Percentiles rank a stretch among this genome's conserved stretches.
Conservation (phyloP, 2,797 vertebrate genomes). For the Myotis vivesi region DNA sequence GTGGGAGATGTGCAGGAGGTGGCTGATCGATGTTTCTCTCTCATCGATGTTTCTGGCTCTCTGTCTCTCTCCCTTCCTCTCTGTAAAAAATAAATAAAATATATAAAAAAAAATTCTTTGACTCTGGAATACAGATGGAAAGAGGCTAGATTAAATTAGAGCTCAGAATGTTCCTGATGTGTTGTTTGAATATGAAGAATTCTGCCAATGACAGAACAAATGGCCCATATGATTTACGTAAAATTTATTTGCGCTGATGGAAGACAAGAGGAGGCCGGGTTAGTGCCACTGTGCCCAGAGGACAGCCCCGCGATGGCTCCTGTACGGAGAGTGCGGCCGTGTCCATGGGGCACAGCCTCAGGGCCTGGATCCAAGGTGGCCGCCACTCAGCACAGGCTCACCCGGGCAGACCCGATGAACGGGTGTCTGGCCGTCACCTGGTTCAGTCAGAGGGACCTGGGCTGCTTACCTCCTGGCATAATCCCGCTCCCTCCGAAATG, state of each 20-base stretch:
- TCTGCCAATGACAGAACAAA: not conserved
- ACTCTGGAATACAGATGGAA: conserved; percentile 27
- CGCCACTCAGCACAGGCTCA: too few relatives aligned
- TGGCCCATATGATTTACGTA: not conserved
- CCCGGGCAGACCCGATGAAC: conserved; percentile 47
- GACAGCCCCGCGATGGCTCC: not conserved
- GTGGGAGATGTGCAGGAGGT: too few relatives aligned
- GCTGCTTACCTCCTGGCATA: conserved; percentile 67
- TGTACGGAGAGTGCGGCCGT: not conserved
- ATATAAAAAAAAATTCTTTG: conserved; percentile 10
- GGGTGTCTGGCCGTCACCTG: not conserved
- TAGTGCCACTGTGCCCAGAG: not conserved
- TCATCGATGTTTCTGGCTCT: too few relatives aligned
- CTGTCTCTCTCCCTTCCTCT: too few relatives aligned
- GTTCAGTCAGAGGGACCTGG: conserved; percentile 52
- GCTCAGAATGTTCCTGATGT: not conserved
- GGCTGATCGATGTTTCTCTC: too few relatives aligned
- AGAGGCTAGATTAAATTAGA: conserved; percentile 32
- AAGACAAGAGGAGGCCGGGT: not conserved
- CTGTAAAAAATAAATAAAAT: too few relatives aligned
- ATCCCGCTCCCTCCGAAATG: conserved; percentile 70
- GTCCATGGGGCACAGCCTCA: too few relatives aligned
- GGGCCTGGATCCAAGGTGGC: too few relatives aligned
- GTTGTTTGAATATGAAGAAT: not conserved
- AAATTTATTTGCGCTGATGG: not conserved